These are phyloP conservation scores for Poeciliopsis gracilis DNA, from an alignment of 2,797 vertebrate species.

Conservation along the genomic window DNA sequence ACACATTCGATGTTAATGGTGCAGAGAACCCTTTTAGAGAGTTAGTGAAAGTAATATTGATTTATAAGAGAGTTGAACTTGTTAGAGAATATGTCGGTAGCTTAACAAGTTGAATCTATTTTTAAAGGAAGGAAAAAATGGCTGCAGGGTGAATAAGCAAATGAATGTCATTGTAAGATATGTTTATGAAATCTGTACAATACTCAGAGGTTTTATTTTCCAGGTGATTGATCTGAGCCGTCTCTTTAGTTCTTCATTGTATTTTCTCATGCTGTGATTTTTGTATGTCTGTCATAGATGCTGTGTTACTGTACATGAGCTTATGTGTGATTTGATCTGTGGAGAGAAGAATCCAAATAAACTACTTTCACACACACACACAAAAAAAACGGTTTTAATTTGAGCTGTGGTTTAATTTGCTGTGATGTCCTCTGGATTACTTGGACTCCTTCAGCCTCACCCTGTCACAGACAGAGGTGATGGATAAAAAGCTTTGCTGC, in stretches of 20 bases:
- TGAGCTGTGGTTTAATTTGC: no score
- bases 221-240: background rate
- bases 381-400: background rate
- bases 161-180: constrained; percentile 13
- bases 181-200: background rate
- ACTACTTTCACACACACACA: background rate
- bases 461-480: no score
- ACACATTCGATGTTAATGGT: background rate
- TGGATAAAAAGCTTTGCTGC: no score
- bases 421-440: no score
- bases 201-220: background rate
- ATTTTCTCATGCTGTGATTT: constrained; percentile 6
- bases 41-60: background rate
- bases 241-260: background rate
- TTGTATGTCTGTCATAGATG: constrained; percentile 3
- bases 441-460: no score
- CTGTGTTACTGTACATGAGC: background rate
- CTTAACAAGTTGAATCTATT: background rate
- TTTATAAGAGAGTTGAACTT: background rate
- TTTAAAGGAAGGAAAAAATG: background rate
- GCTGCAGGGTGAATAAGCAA: background rate
- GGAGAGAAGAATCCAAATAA: constrained; percentile 6
- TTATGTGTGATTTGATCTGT: constrained; percentile 2
- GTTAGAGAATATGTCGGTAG: background rate
- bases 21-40: background rate